Evolutionary conservation across 2,113 vertebrate species (phyloP).

Genomic region (Elgaria multicarinata): DNA sequence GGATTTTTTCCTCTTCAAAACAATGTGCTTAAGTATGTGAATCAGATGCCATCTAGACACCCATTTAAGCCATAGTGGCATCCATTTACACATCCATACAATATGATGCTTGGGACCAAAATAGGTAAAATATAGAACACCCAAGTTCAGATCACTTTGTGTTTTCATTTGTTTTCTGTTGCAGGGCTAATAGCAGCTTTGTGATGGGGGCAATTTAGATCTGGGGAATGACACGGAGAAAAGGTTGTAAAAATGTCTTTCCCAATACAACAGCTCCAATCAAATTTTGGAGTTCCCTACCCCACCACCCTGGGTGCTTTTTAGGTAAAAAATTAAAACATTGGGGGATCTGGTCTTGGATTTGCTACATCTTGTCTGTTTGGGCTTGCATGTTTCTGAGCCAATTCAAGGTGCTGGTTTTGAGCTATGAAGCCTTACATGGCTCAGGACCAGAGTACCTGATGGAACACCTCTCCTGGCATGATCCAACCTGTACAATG

Average conservation of each 20-base stretch:
- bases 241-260: not conserved
- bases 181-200: not conserved
- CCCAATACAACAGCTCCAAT: not conserved
- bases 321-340: not conserved
- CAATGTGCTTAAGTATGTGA: not conserved
- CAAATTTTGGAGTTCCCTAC: not conserved
- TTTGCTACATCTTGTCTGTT: not conserved
- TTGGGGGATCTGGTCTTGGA: not conserved
- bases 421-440: too few relatives aligned
- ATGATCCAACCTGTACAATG: too few relatives aligned
- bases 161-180: not conserved
- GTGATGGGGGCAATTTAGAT: not conserved
- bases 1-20: too few relatives aligned
- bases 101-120: not conserved
- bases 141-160: not conserved
- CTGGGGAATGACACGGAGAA: not conserved
- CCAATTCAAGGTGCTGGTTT: too few relatives aligned
- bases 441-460: too few relatives aligned
- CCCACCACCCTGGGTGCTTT: not conserved
- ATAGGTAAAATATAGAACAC: not conserved
- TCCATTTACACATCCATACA: not conserved
- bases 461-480: too few relatives aligned
- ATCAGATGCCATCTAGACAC: not conserved
- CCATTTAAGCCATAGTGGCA: not conserved
- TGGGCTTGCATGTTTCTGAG: too few relatives aligned